phyloP scores from a whole-genome alignment of 1,140 invertebrate species.

The Maconellicoccus hirsutus region DNA sequence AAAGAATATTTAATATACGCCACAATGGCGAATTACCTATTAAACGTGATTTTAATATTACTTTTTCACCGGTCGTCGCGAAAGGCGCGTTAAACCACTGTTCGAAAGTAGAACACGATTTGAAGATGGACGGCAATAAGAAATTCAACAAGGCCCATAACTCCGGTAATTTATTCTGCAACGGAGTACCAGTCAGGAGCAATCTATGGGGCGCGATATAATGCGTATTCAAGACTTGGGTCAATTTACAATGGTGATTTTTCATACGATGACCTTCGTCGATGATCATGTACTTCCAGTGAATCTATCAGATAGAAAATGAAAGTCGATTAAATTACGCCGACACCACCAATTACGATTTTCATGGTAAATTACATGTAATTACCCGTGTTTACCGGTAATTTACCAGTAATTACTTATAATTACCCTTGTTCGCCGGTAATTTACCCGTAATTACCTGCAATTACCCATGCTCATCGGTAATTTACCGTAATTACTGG shows the following conservation, averaged over 20 bases:
- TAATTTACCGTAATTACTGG: too few species aligned
- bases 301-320: too few species aligned
- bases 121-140: conserved; percentile 93
- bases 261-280: conserved; percentile 99
- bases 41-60: conserved; percentile 31
- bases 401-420: too few species aligned
- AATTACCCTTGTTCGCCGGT: too few species aligned
- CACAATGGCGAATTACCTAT: too few species aligned
- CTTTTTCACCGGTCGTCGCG: conserved; percentile 92
- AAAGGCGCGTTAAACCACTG: conserved; percentile 99
- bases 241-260: conserved; percentile 98
- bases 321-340: too few species aligned
- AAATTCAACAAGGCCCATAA: conserved; percentile 98
- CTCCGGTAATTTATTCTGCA: conserved; percentile 95
- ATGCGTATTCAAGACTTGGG: conserved; percentile 90
- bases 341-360: too few species aligned
- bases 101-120: conserved; percentile 96
- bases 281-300: conserved; percentile 99
- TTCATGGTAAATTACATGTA: too few species aligned
- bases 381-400: too few species aligned
- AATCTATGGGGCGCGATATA: conserved; percentile 90
- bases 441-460: too few species aligned
- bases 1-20: conserved; percentile 34
- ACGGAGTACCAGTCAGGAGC: conserved; percentile 91
- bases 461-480: too few species aligned